Evolutionary conservation across 1,140 invertebrate genomes (phyloP), one percentile per base, ranked within the genome.

Genomic region (Teleopsis dalmanni): DNA sequence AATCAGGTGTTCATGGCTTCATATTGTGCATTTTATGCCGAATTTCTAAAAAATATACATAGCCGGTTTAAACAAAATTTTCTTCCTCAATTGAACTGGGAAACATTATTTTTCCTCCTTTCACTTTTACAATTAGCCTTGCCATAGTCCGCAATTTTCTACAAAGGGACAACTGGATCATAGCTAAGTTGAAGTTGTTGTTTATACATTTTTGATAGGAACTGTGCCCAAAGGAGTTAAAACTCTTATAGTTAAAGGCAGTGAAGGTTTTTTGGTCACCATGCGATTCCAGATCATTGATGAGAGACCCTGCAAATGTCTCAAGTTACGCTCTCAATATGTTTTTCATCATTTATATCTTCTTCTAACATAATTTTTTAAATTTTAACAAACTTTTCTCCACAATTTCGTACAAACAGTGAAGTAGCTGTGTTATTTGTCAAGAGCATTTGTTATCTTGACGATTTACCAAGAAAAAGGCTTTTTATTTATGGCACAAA

Each of bases 121-220:
- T 45, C 18, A 34, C 31, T 22, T 22, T 45, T 16, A 45, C 31
- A 22, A 45, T 45, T 21, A 34, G 9, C 14, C n/a, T n/a, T n/a
- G n/a, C n/a, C n/a, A n/a, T n/a, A n/a, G n/a, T n/a, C n/a, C n/a
- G n/a, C n/a, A 18, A 1, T 26, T 4, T 29, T 14, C 23, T 26
- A 3, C n/a, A 14, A 27, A 29, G 27, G 6, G 14, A 22, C 11
- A 11, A n/a, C 33, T 46, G 44, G 26, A 29, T 46, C 21, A 46
- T 23, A 22, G 44, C n/a, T 16, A 46, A 14, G 22, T 34, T 34
- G n/a, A 34, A 35, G 33, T 46, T 46, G 21, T 46, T 46, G 13
- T 29, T 29, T 6, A 45, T 18, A 21, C 27, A 45, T 19, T 45
- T 33, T 33, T 33, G 42, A 18, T 45, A 45, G 1, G 42, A 33